phyloP scores from a whole-genome alignment of 23 tunicate species.

The Diplosoma virens region DNA sequence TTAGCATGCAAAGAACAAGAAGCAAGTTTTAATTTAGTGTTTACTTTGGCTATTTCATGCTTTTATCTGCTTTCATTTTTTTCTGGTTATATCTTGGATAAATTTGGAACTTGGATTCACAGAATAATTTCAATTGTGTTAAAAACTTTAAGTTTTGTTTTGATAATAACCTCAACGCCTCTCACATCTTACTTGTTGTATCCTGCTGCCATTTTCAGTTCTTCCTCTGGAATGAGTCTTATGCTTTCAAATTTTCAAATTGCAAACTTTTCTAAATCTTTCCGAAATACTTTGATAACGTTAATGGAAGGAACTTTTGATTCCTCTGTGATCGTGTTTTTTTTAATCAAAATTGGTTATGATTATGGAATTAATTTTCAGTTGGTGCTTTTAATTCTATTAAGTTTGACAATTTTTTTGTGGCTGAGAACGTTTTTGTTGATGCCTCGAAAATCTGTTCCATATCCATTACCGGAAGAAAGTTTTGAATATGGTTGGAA shows the following conservation, averaged over 20 bases:
- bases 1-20: slow-evolving; percentile 26
- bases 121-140: slow-evolving; percentile 1
- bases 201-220: slow-evolving; percentile 27
- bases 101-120: slow-evolving; percentile 35
- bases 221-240: slow-evolving; percentile 24
- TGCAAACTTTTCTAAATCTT: slow-evolving; percentile 34
- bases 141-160: slow-evolving; percentile 12
- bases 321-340: slow-evolving; percentile 18
- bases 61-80: slow-evolving; percentile 1
- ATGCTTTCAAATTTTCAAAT: slow-evolving; percentile 31
- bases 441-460: slow-evolving; percentile 21
- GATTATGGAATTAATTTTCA: slow-evolving; percentile 1
- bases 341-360: slow-evolving; percentile 5
- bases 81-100: slow-evolving; percentile 24
- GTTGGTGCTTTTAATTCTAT: neutral
- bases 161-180: slow-evolving; percentile 37
- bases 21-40: slow-evolving; percentile 22
- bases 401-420: neutral
- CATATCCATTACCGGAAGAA: neutral
- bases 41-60: slow-evolving; percentile 11
- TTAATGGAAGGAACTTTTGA: slow-evolving; percentile 30
- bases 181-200: slow-evolving; percentile 33
- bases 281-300: neutral
- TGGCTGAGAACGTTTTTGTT: slow-evolving; percentile 34
- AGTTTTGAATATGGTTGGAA: slow-evolving; percentile 15